Base-by-base conservation (phyloP, 2,113 vertebrate genomes). In the Capricornis sumatraensis region DNA sequence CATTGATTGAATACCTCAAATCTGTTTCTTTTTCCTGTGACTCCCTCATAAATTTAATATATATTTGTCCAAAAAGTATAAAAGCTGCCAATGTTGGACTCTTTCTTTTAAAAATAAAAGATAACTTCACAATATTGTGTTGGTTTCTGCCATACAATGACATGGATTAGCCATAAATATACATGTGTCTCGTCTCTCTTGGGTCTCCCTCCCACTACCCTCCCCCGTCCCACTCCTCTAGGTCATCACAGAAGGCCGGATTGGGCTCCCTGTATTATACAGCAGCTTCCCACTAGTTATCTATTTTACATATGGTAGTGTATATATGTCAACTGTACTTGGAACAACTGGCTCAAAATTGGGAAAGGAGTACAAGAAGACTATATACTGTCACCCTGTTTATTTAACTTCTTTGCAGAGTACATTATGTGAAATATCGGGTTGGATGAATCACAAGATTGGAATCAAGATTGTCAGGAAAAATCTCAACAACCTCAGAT, bases 141-240 rank as follows among this genome's bases (percentile, higher is more conserved):
- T 74, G 21, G 11, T 74, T 74, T 74, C 11, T 40, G 21, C 67
- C 36, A 40, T 23, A 40, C 67, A 40, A 40, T 0, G 5, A 74
- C 11, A 40, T 23, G 14, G 21, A 40, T 74, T 1, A 40, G 11
- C 36, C 36, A 25, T 40, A 40, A 74, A 74, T 74, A 74, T 25
- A 40, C 21, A 6, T 40, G n/a, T 36, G 4, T 71, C n/a, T 17
- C 17, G 0, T 25, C n/a, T 11, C 21, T 74, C 67, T 25, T 74
- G 67, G 19, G 0, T 40, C 21, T 74, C 36, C 67, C 21, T 74
- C 67, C 36, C 67, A 67, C 8, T 67, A 25, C 4, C 16, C 64
- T 67, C 8, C 33, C 33, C 33, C 16, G 5, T 67, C 16, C 8
- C 64, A 74, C 67, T 74, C 19, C 67, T 25, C 11, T 40, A 25